Percentiles rank a stretch among this genome's conserved stretches.
phyloP scores from a whole-genome alignment of 2,888 invertebrate species.

The Philereme transversata region DNA sequence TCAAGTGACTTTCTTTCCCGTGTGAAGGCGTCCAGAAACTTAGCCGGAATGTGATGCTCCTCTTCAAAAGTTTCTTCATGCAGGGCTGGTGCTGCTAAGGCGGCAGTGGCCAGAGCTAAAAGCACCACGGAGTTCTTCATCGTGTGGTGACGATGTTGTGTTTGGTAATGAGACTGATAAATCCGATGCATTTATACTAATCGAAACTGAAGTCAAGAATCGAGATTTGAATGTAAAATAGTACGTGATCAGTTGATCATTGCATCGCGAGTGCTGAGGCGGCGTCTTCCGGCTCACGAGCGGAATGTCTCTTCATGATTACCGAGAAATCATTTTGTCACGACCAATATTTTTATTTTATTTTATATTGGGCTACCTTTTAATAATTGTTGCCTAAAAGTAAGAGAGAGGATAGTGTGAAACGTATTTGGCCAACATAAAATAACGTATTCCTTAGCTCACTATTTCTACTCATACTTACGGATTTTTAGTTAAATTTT shows the following conservation, averaged over 20 bases:
- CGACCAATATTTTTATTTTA: neutral
- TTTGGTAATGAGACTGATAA: slow-evolving; percentile 55
- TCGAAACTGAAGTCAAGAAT: slow-evolving; percentile 38
- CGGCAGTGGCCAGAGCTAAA: slow-evolving; percentile 59
- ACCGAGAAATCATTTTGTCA: slow-evolving; percentile 1
- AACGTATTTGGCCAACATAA: too few species aligned
- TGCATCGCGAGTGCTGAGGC: slow-evolving; percentile 51
- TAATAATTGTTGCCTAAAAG: too few species aligned
- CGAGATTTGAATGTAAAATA: slow-evolving; percentile 41
- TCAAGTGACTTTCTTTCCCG: slow-evolving; percentile 61
- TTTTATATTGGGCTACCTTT: neutral
- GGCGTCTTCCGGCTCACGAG: slow-evolving; percentile 47
- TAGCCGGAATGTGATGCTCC: slow-evolving; percentile 17
- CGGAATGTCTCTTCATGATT: slow-evolving; percentile 6
- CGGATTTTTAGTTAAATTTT: too few species aligned
- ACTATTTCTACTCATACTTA: too few species aligned
- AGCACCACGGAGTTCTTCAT: slow-evolving; percentile 73
- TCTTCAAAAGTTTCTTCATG: slow-evolving; percentile 47
- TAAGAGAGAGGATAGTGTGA: too few species aligned
- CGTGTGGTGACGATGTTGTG: slow-evolving; percentile 50
- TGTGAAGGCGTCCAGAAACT: slow-evolving; percentile 36
- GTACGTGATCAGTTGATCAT: slow-evolving; percentile 61
- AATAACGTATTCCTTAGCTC: too few species aligned
- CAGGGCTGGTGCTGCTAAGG: slow-evolving; percentile 61
- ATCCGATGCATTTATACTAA: slow-evolving; percentile 64